Evolutionary conservation across 2,888 invertebrate species (phyloP).

Genomic region (Palloptera scutellata): DNA sequence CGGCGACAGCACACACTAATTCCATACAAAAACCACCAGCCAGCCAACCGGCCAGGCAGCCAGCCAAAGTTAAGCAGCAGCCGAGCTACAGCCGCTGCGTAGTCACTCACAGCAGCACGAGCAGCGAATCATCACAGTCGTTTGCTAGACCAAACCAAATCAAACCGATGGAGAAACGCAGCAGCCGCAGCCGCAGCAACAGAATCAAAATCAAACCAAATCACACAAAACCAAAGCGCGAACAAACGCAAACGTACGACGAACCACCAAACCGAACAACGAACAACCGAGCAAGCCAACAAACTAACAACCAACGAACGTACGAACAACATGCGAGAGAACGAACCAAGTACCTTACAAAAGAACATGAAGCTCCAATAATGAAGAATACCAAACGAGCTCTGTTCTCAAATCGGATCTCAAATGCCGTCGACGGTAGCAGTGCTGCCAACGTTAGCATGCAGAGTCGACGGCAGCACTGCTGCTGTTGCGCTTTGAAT

Average conservation of each 20-base stretch:
- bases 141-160: constrained; percentile 13
- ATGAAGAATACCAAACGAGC: background rate
- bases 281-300: background rate
- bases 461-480: background rate
- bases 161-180: constrained; percentile 11
- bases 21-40: constrained; percentile 29
- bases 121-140: constrained; percentile 26
- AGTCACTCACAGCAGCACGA: constrained; percentile 29
- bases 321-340: background rate
- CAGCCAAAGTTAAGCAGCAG: constrained; percentile 37
- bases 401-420: too few relatives aligned
- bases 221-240: constrained; percentile 1
- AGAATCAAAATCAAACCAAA: constrained; percentile 8
- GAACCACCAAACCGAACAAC: background rate
- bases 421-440: background rate
- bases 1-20: constrained; percentile 48
- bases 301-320: background rate
- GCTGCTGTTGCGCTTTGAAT: background rate
- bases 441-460: background rate
- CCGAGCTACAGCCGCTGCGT: constrained; percentile 23
- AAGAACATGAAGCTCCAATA: background rate
- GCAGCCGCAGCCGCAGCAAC: background rate
- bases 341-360: background rate
- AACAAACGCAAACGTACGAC: background rate
- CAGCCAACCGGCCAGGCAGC: constrained; percentile 18